Percentiles rank a stretch among this genome's conserved stretches.
Conservation (phyloP, 2,797 vertebrate species). For the Zalophus californianus region DNA sequence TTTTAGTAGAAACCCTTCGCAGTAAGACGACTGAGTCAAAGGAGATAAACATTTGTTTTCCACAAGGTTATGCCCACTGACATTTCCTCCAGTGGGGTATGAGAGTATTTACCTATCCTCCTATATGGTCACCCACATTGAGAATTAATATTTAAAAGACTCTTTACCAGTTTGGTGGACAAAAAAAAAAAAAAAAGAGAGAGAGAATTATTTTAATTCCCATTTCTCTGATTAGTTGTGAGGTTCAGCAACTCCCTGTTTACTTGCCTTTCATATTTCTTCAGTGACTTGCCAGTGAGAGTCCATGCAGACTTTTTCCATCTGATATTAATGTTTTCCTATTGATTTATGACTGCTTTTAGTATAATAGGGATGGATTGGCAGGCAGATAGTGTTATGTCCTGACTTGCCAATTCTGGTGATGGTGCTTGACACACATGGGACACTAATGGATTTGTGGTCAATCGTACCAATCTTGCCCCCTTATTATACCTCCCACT, state of each 20-base stretch:
- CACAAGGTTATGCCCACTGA: not conserved
- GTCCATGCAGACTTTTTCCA: not conserved
- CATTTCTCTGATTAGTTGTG: not conserved
- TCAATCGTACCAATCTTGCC: conserved; percentile 24
- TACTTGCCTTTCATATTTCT: not conserved
- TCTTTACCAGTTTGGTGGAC: not conserved
- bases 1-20: not conserved
- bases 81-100: not conserved
- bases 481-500: not conserved
- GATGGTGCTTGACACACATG: conserved; percentile 46
- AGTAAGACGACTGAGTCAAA: not conserved
- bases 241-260: not conserved
- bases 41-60: conserved; percentile 1
- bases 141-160: conserved; percentile 8
- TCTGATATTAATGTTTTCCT: conserved; percentile 53
- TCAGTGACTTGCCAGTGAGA: not conserved
- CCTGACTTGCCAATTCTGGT: conserved; percentile 58
- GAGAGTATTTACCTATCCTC: not conserved
- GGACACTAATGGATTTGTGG: conserved; percentile 73
- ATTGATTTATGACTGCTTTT: conserved; percentile 81
- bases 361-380: conserved; percentile 69
- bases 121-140: accelerated
- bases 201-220: not conserved
- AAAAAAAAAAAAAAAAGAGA: not conserved
- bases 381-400: conserved; percentile 21